Evolutionary conservation across 2,113 vertebrate species (phyloP), one percentile per base, ranked within the genome.

Genomic region (Nerophis ophidion): DNA sequence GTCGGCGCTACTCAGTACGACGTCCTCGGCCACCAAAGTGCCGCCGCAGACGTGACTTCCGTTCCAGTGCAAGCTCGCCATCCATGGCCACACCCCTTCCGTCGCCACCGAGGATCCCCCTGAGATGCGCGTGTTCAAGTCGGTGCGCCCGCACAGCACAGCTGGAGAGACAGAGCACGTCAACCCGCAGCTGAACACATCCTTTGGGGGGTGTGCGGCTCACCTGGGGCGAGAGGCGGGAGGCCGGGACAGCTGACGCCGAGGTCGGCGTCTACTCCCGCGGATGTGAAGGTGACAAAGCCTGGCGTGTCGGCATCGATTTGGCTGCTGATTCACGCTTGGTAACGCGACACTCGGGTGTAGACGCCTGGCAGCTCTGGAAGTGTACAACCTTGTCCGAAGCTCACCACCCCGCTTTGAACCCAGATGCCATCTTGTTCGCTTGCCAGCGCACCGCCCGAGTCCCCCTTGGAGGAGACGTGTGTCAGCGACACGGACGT

Each of bases 361-460:
- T 94, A 93, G 67, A 92, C 89, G 33, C 92, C 92, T 5, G 93
- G 93, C n/a, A 65, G 85, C 12, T 83, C 79, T n/a, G 90, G 85
- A 46, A 69, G 63, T 15, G 77, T 91, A 65, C 93, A 93, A 54
- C 91, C 83, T 0, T 79, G 14, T 62, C 92, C 93, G 86, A 90
- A 93, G 78, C 91, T 95, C 57, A 94, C 92, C 57, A 93, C 71
- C 56, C 93, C 93, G 61, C 74, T 82, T 64, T 92, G 92, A 66
- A 93, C 80, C 92, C 92, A 94, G 2, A 49, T 70, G 48, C 0
- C 0, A 5, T 72, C 77, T 34, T 88, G 71, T 68, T 73, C 81
- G 65, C 68, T 73, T 75, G 93, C 87, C 64, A 94, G 15, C 5
- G 93, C 89, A 0, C 68, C 72, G 0, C 83, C 83, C 0, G 76